Conservation (phyloP, 2,113 vertebrate genomes). For the Carollia perspicillata region DNA sequence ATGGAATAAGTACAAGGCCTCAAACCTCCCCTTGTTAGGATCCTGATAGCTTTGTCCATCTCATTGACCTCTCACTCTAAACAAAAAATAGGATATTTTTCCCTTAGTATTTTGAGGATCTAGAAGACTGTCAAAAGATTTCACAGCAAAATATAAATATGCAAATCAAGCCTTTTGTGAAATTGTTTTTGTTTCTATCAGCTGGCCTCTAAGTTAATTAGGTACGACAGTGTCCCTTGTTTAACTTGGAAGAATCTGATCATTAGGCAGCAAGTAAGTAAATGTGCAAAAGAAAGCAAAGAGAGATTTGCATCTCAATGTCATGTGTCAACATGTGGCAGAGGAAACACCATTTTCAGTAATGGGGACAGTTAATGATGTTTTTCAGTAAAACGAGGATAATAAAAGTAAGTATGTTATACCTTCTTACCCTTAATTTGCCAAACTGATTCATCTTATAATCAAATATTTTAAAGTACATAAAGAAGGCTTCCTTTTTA, state of each 20-base stretch:
- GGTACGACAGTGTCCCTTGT: not conserved
- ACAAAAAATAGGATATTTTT: not conserved
- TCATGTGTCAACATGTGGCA: not conserved
- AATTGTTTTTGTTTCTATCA: slow-evolving; percentile 32
- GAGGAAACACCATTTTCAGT: not conserved
- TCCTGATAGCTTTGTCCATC: slow-evolving; percentile 75
- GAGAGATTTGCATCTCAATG: not conserved
- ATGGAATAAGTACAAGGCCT: slow-evolving; percentile 62
- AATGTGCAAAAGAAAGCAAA: not conserved
- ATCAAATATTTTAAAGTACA: not conserved
- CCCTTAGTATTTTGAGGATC: slow-evolving; percentile 45
- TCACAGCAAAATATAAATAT: slow-evolving; percentile 42
- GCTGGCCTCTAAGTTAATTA: slow-evolving; percentile 31
- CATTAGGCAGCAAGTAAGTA: not conserved
- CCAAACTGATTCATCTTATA: not conserved
- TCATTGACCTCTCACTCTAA: slow-evolving; percentile 70
- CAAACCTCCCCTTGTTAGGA: slow-evolving; percentile 58
- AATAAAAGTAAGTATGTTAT: not conserved
- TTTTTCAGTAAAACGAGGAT: not conserved
- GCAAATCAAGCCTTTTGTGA: slow-evolving; percentile 32
- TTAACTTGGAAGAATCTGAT: not conserved
- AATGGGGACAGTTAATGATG: not conserved
- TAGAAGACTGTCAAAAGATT: slow-evolving; percentile 55
- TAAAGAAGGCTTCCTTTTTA: not conserved
- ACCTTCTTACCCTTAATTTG: not conserved